Base-by-base conservation (phyloP, 1,140 invertebrate genomes). In the Proales similis region DNA sequence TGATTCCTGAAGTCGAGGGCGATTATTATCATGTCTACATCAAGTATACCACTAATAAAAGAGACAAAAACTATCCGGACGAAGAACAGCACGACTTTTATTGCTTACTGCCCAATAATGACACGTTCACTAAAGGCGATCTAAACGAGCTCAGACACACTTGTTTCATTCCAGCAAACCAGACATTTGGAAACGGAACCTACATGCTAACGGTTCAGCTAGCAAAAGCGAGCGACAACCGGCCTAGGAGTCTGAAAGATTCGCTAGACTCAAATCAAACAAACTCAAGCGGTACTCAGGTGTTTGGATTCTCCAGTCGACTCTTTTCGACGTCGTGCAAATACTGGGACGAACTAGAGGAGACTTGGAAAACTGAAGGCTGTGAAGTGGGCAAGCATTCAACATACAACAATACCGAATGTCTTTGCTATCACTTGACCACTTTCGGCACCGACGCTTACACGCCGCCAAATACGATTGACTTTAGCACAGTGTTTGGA, bases 381-480 rank as follows among this genome's bases (percentile, higher is more conserved):
- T 72, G 71, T 51, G 20, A 75, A 71, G 71, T 75, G 26, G 70
- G 72, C 6, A 62, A 64, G 4, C 62, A 68, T 42, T 73, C 74
- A 6, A 71, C 69, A 32, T 66, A 67, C 1, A 69, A 68, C 57
- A 66, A 66, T 11, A 79, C 79, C 0, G 69, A 76, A 29, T 81
- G 79, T 65, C 66, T 74, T 26, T 79, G 77, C 66, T 78, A 72
- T 53, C 80, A 81, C 67, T 69, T 81, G 67, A 79, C 79, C 3
- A 78, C 77, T 9, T 81, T 81, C 67, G 80, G 77, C 2, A 74
- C 77, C 14, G 79, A 79, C 61, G 78, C 79, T 51, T 77, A 79
- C 47, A 75, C 79, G 0, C 72, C 74, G 20, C 78, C 78, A 0
- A 81, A 81, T 67, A 77, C 78, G 4, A 79, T 81, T 17, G 79